Evolutionary conservation across 2,113 vertebrate genomes (phyloP).

Genomic region (Gallinago paraguaiae): DNA sequence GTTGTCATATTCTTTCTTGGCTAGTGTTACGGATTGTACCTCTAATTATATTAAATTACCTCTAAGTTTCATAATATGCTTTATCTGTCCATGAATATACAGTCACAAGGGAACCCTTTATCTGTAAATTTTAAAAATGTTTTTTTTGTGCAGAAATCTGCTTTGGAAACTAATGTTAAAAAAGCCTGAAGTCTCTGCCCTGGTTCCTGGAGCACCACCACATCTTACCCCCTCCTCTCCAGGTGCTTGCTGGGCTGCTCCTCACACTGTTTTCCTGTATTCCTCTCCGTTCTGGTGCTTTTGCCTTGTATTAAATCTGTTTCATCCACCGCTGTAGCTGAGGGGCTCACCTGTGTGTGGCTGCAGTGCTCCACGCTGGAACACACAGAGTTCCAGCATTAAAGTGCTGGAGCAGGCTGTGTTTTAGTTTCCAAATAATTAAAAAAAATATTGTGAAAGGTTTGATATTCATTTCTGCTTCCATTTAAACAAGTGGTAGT

Average conservation of each 20-base stretch:
- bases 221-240: accelerated
- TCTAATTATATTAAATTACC: not conserved
- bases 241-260: not conserved
- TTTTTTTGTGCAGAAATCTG: not conserved
- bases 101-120: not conserved
- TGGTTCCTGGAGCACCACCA: not conserved
- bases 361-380: not conserved
- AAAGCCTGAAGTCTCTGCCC: accelerated
- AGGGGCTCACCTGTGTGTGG: not conserved
- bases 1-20: not conserved
- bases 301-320: not conserved
- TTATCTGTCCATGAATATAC: not conserved
- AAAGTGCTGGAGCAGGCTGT: no score
- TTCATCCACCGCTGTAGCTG: not conserved
- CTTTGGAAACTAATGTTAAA: not conserved
- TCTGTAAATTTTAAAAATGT: not conserved
- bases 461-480: not conserved
- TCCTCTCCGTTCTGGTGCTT: not conserved
- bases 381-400: no score
- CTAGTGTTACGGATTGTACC: not conserved
- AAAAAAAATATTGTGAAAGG: not conserved
- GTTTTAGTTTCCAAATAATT: not conserved
- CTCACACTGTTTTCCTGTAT: not conserved
- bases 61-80: not conserved
- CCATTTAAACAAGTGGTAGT: not conserved